Percentiles rank a stretch among this genome's conserved stretches.
phyloP scores from a whole-genome alignment of 2,888 invertebrate genomes.

The Phytoseiulus persimilis region DNA sequence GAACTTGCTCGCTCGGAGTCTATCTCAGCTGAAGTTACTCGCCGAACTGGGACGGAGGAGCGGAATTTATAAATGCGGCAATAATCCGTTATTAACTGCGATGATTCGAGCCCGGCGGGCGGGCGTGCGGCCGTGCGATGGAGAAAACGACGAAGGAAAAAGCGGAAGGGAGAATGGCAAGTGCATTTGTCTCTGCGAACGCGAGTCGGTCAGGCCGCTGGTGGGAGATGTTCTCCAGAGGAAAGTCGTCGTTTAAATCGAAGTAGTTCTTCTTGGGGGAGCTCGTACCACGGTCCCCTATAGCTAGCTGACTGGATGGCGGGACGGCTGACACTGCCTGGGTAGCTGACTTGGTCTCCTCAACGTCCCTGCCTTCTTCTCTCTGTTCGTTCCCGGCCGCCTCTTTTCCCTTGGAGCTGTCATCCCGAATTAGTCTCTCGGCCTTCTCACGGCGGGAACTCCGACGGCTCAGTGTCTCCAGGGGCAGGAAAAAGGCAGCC shows the following conservation, averaged over 20 bases:
- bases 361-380: neutral
- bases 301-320: neutral
- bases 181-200: constrained; percentile 24
- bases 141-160: neutral
- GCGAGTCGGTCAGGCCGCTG: neutral
- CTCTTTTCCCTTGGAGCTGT: neutral
- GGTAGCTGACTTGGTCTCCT: neutral
- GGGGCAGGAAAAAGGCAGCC: neutral
- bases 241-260: neutral
- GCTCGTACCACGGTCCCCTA: neutral
- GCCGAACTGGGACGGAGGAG: neutral
- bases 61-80: neutral
- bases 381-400: neutral
- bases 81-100: constrained; percentile 23
- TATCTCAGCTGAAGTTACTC: neutral
- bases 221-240: neutral
- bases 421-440: neutral
- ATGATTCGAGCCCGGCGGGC: constrained; percentile 7
- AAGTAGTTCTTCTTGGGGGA: neutral
- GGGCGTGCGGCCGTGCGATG: neutral
- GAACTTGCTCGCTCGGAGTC: neutral
- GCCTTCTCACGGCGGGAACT: neutral
- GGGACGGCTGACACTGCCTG: neutral
- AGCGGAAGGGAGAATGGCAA: constrained; percentile 17
- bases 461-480: constrained; percentile 5